phyloP scores from a whole-genome alignment of 1,140 invertebrate genomes.

The Melitaea cinxia region DNA sequence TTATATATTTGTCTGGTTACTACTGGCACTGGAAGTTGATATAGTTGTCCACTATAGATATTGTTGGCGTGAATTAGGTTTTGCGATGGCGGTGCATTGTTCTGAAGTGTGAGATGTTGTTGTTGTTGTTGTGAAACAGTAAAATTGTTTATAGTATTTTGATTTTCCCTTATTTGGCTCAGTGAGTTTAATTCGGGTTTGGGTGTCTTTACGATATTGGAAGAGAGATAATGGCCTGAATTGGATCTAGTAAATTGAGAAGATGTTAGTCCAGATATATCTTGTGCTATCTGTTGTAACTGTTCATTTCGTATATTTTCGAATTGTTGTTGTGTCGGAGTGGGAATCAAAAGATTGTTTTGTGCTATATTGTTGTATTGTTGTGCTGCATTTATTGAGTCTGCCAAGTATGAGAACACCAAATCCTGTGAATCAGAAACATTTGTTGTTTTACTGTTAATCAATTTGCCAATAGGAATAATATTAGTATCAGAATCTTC shows the following conservation, averaged over 20 bases:
- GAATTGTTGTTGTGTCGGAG: slow-evolving; percentile 36
- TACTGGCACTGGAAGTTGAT: slow-evolving; percentile 66
- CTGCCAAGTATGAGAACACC: slow-evolving; percentile 68
- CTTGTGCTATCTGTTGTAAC: slow-evolving; percentile 54
- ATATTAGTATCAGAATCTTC: slow-evolving; percentile 43
- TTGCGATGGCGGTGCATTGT: slow-evolving; percentile 14
- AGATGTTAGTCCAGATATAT: slow-evolving; percentile 65
- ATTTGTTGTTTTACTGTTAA: slow-evolving; percentile 58
- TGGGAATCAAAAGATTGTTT: slow-evolving; percentile 46
- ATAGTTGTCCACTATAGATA: slow-evolving; percentile 72
- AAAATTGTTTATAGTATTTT: slow-evolving; percentile 17
- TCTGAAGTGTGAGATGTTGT: slow-evolving; percentile 17
- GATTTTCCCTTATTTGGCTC: neutral
- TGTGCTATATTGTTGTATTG: slow-evolving; percentile 63
- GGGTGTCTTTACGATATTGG: neutral
- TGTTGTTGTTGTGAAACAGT: slow-evolving; percentile 27
- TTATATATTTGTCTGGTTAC: slow-evolving; percentile 70
- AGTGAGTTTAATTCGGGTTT: neutral
- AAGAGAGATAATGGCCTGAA: slow-evolving; percentile 15
- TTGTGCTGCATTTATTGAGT: slow-evolving; percentile 70
- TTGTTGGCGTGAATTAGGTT: slow-evolving; percentile 43
- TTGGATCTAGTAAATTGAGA: slow-evolving; percentile 58
- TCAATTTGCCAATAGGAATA: slow-evolving; percentile 64
- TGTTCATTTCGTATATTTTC: slow-evolving; percentile 50
- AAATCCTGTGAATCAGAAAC: slow-evolving; percentile 75